Conservation (phyloP, 2,113 vertebrate genomes). For the Syngnathoides biaculeatus region DNA sequence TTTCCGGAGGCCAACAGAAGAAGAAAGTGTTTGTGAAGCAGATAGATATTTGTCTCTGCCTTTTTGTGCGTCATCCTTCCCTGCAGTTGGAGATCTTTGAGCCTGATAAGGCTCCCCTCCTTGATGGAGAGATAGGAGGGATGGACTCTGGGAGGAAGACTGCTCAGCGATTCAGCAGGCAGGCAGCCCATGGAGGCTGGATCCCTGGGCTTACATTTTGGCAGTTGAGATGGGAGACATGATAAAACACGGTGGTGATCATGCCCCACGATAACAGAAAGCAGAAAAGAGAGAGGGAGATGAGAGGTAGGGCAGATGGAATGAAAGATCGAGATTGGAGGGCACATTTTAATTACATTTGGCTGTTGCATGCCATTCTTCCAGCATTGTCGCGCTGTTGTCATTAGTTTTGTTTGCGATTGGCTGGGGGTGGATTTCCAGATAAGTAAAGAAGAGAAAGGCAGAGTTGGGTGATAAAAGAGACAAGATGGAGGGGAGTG, state of each 20-base stretch:
- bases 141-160: conserved; percentile 17
- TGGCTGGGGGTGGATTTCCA: conserved; percentile 52
- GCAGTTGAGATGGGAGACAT: conserved; percentile 75
- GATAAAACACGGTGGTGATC: conserved; percentile 64
- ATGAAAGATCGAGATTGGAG: conserved; percentile 55
- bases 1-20: conserved; percentile 38
- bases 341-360: conserved; percentile 74
- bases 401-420: conserved; percentile 53
- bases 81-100: conserved; percentile 68
- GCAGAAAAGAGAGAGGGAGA: conserved; percentile 23
- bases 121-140: conserved; percentile 66
- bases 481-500: conserved; percentile 23
- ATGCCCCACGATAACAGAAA: conserved; percentile 52
- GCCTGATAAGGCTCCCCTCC: conserved; percentile 67
- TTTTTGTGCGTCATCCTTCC: conserved; percentile 78
- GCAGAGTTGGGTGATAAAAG: conserved; percentile 33
- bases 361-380: conserved; percentile 52
- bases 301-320: conserved; percentile 51
- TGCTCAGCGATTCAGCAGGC: conserved; percentile 24
- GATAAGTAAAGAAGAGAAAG: conserved; percentile 57
- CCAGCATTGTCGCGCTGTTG: conserved; percentile 53
- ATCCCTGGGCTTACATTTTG: conserved; percentile 76
- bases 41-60: conserved; percentile 74
- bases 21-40: conserved; percentile 60
- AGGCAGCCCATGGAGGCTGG: conserved; percentile 56